phyloP scores from a whole-genome alignment of 2,888 invertebrate species.

The Dorcus hopei region DNA sequence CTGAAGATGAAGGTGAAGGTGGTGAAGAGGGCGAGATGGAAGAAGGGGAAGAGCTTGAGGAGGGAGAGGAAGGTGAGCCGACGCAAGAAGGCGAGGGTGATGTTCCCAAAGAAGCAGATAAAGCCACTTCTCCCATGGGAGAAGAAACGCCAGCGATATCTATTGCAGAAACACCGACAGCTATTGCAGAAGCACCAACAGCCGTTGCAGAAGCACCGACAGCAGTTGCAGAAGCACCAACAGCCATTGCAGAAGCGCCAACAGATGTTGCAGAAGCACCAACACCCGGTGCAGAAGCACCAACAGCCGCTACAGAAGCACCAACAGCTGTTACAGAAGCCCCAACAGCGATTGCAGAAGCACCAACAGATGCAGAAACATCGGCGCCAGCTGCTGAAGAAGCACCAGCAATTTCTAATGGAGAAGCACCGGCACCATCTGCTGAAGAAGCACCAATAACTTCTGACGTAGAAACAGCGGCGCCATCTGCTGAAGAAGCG shows the following conservation, averaged over 20 bases:
- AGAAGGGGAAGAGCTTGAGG: conserved; percentile 29
- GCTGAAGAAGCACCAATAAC: no score
- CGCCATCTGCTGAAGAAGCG: no score
- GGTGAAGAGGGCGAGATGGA: conserved; percentile 36
- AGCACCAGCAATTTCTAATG: no score
- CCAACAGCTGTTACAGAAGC: not conserved
- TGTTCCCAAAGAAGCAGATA: conserved; percentile 21
- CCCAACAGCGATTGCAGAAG: not conserved
- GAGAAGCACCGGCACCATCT: no score
- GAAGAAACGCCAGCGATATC: conserved; percentile 14
- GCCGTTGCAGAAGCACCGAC: conserved; percentile 9
- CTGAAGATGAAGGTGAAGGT: conserved; percentile 36
- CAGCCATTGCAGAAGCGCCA: not conserved
- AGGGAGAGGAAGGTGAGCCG: conserved; percentile 34
- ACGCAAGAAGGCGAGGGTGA: conserved; percentile 18
- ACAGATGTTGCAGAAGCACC: conserved; percentile 8
- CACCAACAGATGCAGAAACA: not conserved
- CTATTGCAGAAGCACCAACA: not conserved
- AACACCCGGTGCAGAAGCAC: conserved; percentile 6
- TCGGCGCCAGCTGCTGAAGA: not conserved
- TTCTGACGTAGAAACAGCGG: no score
- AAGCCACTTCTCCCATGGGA: conserved; percentile 37
- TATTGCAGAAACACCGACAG: conserved; percentile 5
- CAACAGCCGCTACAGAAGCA: conserved; percentile 7
- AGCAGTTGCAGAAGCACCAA: not conserved